Evolutionary conservation across 2,113 vertebrate genomes (phyloP), one percentile per base, ranked within the genome.

Genomic region (Archocentrus centrarchus): DNA sequence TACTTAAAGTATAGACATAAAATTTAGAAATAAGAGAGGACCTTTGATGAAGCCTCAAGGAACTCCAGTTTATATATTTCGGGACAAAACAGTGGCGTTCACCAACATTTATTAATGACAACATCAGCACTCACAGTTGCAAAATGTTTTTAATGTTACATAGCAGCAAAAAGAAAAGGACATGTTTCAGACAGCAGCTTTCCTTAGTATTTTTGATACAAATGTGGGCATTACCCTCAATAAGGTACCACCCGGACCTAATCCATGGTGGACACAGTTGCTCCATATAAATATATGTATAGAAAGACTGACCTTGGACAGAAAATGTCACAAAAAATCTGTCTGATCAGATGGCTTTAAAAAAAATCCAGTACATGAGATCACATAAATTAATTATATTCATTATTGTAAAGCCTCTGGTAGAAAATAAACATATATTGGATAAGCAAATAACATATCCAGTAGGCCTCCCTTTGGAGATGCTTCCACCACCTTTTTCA

Each of bases 201-300:
- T 32, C 32, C 32, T 32, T 32, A 6, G 35, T 35, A 35, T 35
- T 35, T 35, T 7, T 35, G 35, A 35, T 7, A 35, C 4, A 0
- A 13, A 44, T 22, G 37, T 3, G 13, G 24, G 63, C n/a, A 66
- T 6, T 7, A 0, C 63, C 39, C 39, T 66, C 13, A 44, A 44
- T 0, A 66, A 44, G 44, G 63, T 66, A 4, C 37, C 2, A 0
- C 3, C 4, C 44, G 39, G 44, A 44, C 0, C 39, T 24, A 66
- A 66, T 35, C 1, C 35, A 35, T 35, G 6, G 6, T 17, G 39
- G n/a, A 66, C 63, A 17, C 0, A 22, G 39, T 44, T 66, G 3
- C 39, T 24, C 63, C 2, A 66, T 14, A 66, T 10, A 66, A 66
- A 66, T 44, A 44, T n/a, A 6, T 66, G 63, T 22, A 17, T 3